Evolutionary conservation across 2,113 vertebrate species (phyloP).

Genomic region (Enhydra lutris): DNA sequence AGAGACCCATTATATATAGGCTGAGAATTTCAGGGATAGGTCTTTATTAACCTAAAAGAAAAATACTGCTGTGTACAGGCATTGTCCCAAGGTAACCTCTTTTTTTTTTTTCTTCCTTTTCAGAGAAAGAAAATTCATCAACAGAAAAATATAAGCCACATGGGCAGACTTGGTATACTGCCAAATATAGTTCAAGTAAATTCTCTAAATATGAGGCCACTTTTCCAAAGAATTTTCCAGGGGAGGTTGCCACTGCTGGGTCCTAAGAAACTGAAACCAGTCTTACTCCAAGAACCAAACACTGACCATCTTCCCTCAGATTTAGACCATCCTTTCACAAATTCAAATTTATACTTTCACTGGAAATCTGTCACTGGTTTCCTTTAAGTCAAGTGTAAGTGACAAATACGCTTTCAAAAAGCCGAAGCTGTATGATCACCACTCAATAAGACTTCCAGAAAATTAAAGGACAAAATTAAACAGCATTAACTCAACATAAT

Average conservation of each 20-base stretch:
- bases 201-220: slow-evolving; percentile 11
- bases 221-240: slow-evolving; percentile 12
- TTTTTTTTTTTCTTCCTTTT: not conserved
- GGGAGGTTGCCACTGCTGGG: not conserved
- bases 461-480: not conserved
- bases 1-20: not conserved
- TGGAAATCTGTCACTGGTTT: not conserved
- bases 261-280: not conserved
- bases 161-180: not conserved
- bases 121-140: slow-evolving; percentile 42
- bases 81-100: not conserved
- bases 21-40: not conserved
- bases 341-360: not conserved
- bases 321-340: not conserved
- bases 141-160: slow-evolving; percentile 41
- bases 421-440: not conserved
- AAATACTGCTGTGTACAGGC: not conserved
- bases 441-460: not conserved
- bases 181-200: slow-evolving; percentile 47
- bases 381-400: not conserved
- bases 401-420: slow-evolving; percentile 3
- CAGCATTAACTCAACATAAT: not conserved
- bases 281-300: not conserved
- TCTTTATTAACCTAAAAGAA: not conserved
- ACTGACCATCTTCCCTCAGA: not conserved